Conservation (phyloP, 35 echinoderm and acorn worm species). For the Heliocidaris erythrogramma region DNA sequence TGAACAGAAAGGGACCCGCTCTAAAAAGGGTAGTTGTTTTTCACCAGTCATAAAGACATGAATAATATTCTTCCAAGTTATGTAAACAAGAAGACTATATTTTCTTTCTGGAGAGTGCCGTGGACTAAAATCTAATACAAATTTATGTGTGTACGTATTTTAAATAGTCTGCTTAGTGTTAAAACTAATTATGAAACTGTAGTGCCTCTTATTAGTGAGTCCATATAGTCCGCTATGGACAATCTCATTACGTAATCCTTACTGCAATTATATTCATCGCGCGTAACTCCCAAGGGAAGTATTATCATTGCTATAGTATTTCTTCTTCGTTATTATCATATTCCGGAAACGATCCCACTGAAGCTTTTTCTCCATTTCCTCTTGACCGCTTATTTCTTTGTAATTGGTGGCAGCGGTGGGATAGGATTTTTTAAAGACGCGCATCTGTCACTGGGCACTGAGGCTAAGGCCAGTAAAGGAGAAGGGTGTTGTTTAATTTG, state of each 20-base stretch:
- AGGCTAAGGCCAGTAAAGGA: constrained; percentile 18
- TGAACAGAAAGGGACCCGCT: background rate
- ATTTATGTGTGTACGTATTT: background rate
- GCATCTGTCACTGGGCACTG: background rate
- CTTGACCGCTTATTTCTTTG: background rate
- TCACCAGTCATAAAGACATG: background rate
- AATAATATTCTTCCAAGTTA: background rate
- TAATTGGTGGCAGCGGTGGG: background rate
- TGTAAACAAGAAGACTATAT: background rate
- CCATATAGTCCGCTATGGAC: background rate
- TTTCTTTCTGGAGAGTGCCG: background rate
- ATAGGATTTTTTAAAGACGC: background rate
- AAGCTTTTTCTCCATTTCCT: background rate
- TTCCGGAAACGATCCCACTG: background rate
- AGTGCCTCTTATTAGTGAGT: background rate
- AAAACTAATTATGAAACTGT: background rate
- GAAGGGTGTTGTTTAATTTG: constrained; percentile 32
- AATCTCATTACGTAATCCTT: background rate
- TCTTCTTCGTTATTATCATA: background rate
- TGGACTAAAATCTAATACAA: background rate
- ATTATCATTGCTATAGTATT: background rate
- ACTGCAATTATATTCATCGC: background rate
- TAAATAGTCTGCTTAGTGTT: background rate
- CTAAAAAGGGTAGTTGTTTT: background rate
- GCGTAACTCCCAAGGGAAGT: background rate